Evolutionary conservation across 2,113 vertebrate genomes (phyloP).

Genomic region (Melanotaenia duboulayi): DNA sequence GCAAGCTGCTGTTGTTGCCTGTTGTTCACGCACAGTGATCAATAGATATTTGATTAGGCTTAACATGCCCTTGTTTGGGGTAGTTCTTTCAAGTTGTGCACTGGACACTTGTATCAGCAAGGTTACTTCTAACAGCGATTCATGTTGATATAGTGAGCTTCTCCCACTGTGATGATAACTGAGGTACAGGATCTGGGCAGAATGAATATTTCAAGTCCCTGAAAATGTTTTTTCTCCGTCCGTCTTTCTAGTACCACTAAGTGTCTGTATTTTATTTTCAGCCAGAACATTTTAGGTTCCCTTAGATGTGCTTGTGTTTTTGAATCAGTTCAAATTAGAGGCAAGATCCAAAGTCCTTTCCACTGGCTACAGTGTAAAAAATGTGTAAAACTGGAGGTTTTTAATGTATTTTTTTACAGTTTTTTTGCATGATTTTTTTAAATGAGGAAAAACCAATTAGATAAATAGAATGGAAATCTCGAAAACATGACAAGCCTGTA

Average conservation of each 20-base stretch:
- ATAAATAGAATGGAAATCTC: too few species aligned
- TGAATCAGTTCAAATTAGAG: too few species aligned
- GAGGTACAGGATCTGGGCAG: not conserved
- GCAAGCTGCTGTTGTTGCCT: constrained; percentile 45
- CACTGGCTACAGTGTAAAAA: too few species aligned
- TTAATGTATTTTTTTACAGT: too few species aligned
- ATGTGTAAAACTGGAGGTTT: too few species aligned
- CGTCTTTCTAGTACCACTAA: not conserved
- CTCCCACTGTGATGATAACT: constrained; percentile 7
- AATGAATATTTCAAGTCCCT: constrained; percentile 10
- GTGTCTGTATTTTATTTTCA: not conserved
- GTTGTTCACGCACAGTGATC: constrained; percentile 57
- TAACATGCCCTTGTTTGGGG: constrained; percentile 30
- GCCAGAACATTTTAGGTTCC: too few species aligned
- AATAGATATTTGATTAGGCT: constrained; percentile 66
- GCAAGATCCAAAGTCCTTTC: too few species aligned
- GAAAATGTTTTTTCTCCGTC: not conserved
- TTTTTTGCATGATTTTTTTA: too few species aligned
- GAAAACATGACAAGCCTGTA: too few species aligned
- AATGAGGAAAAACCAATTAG: too few species aligned
- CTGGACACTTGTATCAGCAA: constrained; percentile 23
- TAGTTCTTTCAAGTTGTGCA: constrained; percentile 37
- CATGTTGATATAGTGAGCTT: constrained; percentile 16
- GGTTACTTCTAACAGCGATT: constrained; percentile 21
- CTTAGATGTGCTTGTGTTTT: too few species aligned